Evolutionary conservation across 2,888 invertebrate species (phyloP).

Genomic region (Epirrita christyi): DNA sequence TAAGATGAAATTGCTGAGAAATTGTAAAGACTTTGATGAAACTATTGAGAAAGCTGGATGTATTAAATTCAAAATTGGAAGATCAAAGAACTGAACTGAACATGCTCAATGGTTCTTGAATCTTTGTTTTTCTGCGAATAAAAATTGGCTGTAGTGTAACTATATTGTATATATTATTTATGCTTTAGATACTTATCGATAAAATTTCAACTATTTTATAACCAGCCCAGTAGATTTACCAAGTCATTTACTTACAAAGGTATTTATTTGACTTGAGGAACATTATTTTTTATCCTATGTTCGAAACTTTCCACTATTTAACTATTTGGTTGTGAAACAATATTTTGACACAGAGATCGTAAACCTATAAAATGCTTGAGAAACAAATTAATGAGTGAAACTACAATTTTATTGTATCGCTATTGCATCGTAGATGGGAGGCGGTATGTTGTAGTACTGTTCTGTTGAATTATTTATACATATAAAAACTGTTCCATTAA

Average conservation of each 20-base stretch:
- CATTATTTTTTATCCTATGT: too few species aligned
- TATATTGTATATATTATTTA: too few species aligned
- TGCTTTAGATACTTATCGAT: too few species aligned
- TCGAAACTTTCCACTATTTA: too few species aligned
- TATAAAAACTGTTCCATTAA: not conserved
- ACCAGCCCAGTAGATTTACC: too few species aligned
- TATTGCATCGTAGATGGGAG: slow-evolving; percentile 48
- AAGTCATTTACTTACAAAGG: too few species aligned
- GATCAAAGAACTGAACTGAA: slow-evolving; percentile 1
- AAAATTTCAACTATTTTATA: too few species aligned
- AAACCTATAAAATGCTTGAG: slow-evolving; percentile 62
- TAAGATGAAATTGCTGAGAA: too few species aligned
- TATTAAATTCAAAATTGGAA: not conserved
- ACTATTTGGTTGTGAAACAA: slow-evolving; percentile 26
- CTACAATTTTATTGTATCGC: slow-evolving; percentile 46
- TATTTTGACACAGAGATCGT: slow-evolving; percentile 53
- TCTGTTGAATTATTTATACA: slow-evolving; percentile 53
- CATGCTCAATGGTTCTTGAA: slow-evolving; percentile 3
- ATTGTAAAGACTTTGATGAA: too few species aligned
- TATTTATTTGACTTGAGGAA: too few species aligned
- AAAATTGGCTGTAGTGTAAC: not conserved
- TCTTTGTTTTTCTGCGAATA: not conserved
- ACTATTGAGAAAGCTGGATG: too few species aligned
- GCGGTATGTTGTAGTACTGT: slow-evolving; percentile 62
- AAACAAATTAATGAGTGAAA: slow-evolving; percentile 57